Conservation (phyloP, 2,888 invertebrate species). For the Lycophotia porphyrea region DNA sequence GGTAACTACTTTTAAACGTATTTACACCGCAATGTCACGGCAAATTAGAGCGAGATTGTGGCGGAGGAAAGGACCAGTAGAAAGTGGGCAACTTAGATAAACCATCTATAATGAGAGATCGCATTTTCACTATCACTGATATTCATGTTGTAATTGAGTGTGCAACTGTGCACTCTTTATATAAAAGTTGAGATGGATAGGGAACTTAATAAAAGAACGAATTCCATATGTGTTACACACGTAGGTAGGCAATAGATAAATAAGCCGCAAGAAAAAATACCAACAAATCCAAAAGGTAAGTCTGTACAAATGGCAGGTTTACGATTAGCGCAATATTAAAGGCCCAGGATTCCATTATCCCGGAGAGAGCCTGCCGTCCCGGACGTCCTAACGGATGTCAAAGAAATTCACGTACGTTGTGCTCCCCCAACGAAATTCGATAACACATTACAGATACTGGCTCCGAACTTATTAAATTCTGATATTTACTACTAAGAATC, state of each 20-base stretch:
- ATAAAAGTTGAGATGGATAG: not conserved
- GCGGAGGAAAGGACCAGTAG: conserved; percentile 40
- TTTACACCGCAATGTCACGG: conserved; percentile 61
- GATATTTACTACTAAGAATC: conserved; percentile 7
- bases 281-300: conserved; percentile 29
- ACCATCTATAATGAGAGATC: conserved; percentile 36
- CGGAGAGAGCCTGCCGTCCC: conserved; percentile 66
- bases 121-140: conserved; percentile 30
- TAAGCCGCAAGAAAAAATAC: conserved; percentile 18
- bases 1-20: conserved; percentile 50
- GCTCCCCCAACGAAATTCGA: conserved; percentile 69
- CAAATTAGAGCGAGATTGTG: conserved; percentile 58
- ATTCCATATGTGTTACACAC: not conserved
- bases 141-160: conserved; percentile 2
- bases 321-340: conserved; percentile 77
- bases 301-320: conserved; percentile 50
- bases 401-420: conserved; percentile 77
- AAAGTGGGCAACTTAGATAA: conserved; percentile 53
- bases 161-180: not conserved
- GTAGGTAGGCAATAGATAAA: not conserved
- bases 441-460: conserved; percentile 68
- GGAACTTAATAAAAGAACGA: not conserved
- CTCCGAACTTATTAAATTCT: conserved; percentile 66
- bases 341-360: conserved; percentile 83
- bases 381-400: conserved; percentile 78